Evolutionary conservation across 2,113 vertebrate genomes (phyloP).

Genomic region (Rhinoderma darwinii): DNA sequence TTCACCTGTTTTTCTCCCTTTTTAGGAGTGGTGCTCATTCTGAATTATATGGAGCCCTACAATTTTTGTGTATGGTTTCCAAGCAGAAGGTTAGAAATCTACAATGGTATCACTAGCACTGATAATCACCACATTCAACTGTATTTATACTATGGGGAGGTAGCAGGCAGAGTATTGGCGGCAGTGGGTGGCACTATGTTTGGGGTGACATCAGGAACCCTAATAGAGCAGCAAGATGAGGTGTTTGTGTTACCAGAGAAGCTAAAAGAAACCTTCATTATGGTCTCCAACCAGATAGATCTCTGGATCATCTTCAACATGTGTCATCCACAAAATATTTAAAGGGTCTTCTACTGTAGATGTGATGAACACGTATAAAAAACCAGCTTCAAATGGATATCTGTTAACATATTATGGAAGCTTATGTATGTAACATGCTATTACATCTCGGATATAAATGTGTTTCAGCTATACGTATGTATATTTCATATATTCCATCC

Average conservation of each 20-base stretch:
- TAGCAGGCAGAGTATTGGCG: no score
- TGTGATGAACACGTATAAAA: constrained; percentile 12
- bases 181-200: no score
- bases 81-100: no score
- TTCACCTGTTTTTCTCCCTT: no score
- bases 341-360: background rate
- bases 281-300: background rate
- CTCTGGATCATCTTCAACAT: background rate
- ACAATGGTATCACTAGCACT: no score
- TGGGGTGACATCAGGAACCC: no score
- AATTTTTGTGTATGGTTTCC: no score
- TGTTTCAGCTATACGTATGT: constrained; percentile 24
- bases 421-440: constrained; percentile 24
- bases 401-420: constrained; percentile 32
- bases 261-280: background rate
- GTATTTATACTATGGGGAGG: no score
- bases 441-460: constrained; percentile 44
- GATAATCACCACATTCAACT: no score
- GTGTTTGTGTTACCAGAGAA: background rate
- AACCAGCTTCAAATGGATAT: background rate
- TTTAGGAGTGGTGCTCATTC: no score
- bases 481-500: constrained; percentile 29
- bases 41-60: background rate
- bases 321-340: background rate
- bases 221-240: background rate